phyloP scores from a whole-genome alignment of 2,797 vertebrate genomes.

The Eospalax fontanierii region DNA sequence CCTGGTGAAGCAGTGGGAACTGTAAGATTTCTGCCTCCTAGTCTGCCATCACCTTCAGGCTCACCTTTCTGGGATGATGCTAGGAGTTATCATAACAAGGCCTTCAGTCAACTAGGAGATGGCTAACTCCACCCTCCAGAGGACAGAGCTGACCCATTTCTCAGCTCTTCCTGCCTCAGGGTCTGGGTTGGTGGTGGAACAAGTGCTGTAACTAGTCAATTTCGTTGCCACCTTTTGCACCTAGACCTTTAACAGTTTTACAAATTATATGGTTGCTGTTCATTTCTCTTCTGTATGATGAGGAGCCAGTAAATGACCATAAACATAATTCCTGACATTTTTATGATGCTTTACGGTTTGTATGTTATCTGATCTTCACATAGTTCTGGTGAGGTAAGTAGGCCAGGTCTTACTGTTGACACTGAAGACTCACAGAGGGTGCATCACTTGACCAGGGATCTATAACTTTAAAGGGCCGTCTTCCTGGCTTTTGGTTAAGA shows the following conservation, averaged over 20 bases:
- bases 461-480: background rate
- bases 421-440: background rate
- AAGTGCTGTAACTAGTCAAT: fast-evolving
- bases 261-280: background rate
- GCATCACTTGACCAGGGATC: background rate
- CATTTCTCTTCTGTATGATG: background rate
- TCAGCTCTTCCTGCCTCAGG: background rate
- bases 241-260: background rate
- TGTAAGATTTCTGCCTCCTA: background rate
- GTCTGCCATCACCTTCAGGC: background rate
- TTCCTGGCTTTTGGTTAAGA: background rate
- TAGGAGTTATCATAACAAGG: background rate
- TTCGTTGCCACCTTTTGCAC: background rate
- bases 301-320: background rate
- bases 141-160: background rate
- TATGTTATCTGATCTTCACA: background rate
- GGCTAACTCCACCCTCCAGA: background rate
- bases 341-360: background rate
- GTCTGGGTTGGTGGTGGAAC: background rate
- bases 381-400: background rate
- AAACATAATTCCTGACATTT: background rate
- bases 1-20: fast-evolving
- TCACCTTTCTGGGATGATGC: background rate
- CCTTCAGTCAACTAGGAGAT: too few species aligned
- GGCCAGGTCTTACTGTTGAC: background rate